Percentiles rank a stretch among this genome's conserved stretches.
Evolutionary conservation across 2,888 invertebrate genomes (phyloP).

Genomic region (Lasioglossum leucozonium): DNA sequence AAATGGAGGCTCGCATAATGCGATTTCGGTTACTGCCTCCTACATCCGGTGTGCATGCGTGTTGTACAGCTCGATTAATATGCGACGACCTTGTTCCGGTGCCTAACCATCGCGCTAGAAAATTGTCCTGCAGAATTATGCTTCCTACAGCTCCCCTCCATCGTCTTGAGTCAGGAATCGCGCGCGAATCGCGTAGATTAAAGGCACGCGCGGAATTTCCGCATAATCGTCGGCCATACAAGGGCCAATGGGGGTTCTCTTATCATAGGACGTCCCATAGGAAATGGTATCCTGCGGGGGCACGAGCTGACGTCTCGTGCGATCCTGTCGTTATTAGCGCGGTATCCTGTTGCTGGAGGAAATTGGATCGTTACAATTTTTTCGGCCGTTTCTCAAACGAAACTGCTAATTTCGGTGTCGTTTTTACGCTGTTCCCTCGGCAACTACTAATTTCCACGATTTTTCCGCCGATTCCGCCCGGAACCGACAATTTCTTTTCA

Average conservation of each 20-base stretch:
- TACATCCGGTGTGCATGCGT: neutral
- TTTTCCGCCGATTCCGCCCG: neutral
- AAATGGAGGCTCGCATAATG: neutral
- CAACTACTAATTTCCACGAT: neutral
- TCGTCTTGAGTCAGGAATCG: conserved; percentile 34
- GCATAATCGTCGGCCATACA: neutral
- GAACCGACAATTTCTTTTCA: neutral
- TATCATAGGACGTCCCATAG: neutral
- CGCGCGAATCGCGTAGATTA: conserved; percentile 39
- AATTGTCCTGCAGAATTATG: conserved; percentile 60
- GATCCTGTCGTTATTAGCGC: neutral
- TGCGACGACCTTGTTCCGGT: conserved; percentile 42
- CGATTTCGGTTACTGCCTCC: neutral
- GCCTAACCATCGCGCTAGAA: conserved; percentile 57
- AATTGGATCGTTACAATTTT: conserved; percentile 10
- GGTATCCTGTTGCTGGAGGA: neutral
- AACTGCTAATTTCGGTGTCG: neutral
- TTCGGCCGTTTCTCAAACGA: neutral
- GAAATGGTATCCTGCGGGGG: neutral
- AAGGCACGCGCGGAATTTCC: conserved; percentile 54
- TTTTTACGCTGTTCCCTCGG: neutral
- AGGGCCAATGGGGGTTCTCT: neutral
- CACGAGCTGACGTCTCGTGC: conserved; percentile 4
- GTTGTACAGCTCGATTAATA: conserved; percentile 14
- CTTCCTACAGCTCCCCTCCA: neutral